phyloP scores from a whole-genome alignment of 2,888 invertebrate genomes.

The Vanessa cardui region DNA sequence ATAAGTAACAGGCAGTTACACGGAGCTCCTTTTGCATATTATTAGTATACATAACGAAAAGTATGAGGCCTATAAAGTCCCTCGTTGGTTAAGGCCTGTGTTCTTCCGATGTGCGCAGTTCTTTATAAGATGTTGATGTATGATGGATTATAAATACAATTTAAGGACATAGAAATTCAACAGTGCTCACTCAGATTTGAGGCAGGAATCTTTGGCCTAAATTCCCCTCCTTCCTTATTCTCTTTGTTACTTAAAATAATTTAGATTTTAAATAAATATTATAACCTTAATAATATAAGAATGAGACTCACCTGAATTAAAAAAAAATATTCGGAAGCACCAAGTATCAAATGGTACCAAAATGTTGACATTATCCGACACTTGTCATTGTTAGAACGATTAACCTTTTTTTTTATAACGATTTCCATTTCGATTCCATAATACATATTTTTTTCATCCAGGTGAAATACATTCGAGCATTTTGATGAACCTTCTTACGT shows the following conservation, averaged over 20 bases:
- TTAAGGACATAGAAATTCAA: no score
- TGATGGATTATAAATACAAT: no score
- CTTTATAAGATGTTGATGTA: no score
- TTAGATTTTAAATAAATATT: background rate
- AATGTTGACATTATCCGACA: slow-evolving; percentile 9
- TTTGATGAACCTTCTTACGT: slow-evolving; percentile 19
- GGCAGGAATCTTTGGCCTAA: no score
- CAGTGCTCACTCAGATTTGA: no score
- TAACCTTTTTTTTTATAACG: slow-evolving; percentile 18
- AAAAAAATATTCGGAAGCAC: slow-evolving; percentile 8
- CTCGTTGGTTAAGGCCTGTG: no score
- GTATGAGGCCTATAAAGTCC: no score
- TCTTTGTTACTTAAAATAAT: background rate
- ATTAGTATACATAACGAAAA: no score
- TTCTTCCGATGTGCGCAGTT: no score
- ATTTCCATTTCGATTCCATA: slow-evolving; percentile 10
- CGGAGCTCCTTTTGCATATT: no score
- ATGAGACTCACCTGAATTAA: background rate
- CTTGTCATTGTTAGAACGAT: slow-evolving; percentile 14
- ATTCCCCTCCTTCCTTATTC: no score
- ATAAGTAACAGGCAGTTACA: no score
- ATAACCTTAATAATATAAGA: background rate
- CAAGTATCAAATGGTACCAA: slow-evolving; percentile 21
- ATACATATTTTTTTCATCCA: background rate
- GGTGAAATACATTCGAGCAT: background rate